Evolutionary conservation across 2,888 invertebrate species (phyloP).

Genomic region (Cryptus viduatorius): DNA sequence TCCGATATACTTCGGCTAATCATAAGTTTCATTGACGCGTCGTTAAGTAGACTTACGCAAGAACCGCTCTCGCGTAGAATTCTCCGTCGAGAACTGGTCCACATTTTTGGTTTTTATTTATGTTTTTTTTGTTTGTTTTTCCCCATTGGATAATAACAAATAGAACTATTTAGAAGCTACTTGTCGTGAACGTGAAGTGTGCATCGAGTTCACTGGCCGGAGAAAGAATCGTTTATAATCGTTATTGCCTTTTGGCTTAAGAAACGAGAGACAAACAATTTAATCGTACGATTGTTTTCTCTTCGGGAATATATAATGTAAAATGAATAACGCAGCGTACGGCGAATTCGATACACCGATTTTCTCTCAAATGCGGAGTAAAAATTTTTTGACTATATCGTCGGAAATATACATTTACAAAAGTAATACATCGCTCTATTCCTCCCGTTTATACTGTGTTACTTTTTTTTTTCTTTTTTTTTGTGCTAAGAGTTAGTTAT

Average conservation of each 20-base stretch:
- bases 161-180: slow-evolving; percentile 42
- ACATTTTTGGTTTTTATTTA: slow-evolving; percentile 39
- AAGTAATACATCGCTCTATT: slow-evolving; percentile 68
- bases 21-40: slow-evolving; percentile 38
- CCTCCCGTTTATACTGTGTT: slow-evolving; percentile 49
- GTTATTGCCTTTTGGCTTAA: not conserved
- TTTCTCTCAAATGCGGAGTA: slow-evolving; percentile 43
- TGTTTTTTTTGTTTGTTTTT: slow-evolving; percentile 23
- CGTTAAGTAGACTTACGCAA: slow-evolving; percentile 49
- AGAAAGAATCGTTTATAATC: slow-evolving; percentile 10
- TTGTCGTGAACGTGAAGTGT: slow-evolving; percentile 25
- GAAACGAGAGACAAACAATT: slow-evolving; percentile 13
- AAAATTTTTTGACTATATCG: slow-evolving; percentile 37
- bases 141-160: slow-evolving; percentile 36
- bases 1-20: not conserved
- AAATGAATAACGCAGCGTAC: slow-evolving; percentile 35
- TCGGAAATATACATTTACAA: slow-evolving; percentile 73
- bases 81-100: slow-evolving; percentile 59
- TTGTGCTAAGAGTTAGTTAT: slow-evolving; percentile 59
- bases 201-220: slow-evolving; percentile 24
- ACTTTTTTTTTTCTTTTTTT: slow-evolving; percentile 28
- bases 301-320: not conserved
- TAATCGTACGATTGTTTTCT: not conserved
- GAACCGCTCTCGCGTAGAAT: slow-evolving; percentile 39
- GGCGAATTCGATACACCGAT: slow-evolving; percentile 7